A percentile compares a stretch with the other conserved stretches of the same genome.
Conservation (phyloP, 2,888 invertebrate genomes). For the Eupithecia subfuscata region DNA sequence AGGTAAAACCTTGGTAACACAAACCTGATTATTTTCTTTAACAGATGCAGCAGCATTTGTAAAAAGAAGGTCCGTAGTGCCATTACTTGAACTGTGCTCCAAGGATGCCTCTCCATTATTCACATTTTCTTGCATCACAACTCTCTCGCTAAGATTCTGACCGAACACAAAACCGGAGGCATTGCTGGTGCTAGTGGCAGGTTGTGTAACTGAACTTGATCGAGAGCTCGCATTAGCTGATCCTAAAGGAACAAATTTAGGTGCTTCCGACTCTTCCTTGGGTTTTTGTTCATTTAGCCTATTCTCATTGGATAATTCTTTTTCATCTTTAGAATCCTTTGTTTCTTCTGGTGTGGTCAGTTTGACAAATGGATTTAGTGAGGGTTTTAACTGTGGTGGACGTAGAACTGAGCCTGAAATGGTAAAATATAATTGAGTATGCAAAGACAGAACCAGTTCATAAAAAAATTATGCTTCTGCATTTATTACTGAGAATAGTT, state of each 20-base stretch:
- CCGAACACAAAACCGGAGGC: conserved; percentile 92
- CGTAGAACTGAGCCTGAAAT: conserved; percentile 73
- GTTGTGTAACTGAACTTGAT: conserved; percentile 79
- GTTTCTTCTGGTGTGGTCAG: conserved; percentile 46
- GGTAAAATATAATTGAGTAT: neutral
- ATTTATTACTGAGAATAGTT: neutral
- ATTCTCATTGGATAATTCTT: conserved; percentile 57
- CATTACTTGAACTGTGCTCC: conserved; percentile 80
- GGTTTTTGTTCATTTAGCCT: conserved; percentile 63
- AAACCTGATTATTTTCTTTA: conserved; percentile 75
- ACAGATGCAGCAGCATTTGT: conserved; percentile 87
- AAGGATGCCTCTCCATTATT: conserved; percentile 76
- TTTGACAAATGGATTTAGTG: conserved; percentile 72
- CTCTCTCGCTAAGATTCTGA: conserved; percentile 94
- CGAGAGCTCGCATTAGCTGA: conserved; percentile 65
- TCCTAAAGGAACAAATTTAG: conserved; percentile 80
- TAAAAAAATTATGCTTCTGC: neutral
- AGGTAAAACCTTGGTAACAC: conserved; percentile 22
- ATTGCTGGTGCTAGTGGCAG: conserved; percentile 73
- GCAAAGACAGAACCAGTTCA: neutral
- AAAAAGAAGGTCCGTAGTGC: conserved; percentile 88
- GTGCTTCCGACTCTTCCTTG: conserved; percentile 65
- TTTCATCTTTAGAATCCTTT: conserved; percentile 54
- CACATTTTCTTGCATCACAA: conserved; percentile 85
- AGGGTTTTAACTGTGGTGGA: conserved; percentile 75